These are phyloP conservation scores for Trachelus tabidus DNA, from an alignment of 2,888 invertebrate species.

Conservation along the genomic window DNA sequence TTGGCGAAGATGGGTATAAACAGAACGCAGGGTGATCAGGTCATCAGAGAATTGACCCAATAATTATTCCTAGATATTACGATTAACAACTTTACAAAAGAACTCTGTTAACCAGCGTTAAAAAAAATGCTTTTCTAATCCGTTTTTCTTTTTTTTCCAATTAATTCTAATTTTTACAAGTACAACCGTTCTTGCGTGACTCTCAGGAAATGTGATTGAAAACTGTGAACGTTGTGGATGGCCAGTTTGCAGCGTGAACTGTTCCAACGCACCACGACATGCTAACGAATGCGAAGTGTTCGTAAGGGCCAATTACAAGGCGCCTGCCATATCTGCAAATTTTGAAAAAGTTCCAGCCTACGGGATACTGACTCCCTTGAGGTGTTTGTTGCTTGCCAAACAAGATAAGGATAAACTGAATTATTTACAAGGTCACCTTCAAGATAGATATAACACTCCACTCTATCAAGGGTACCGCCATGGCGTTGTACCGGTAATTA, in stretches of 20 bases:
- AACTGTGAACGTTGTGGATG: conserved; percentile 80
- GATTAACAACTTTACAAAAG: neutral
- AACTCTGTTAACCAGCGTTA: neutral
- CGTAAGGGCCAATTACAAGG: conserved; percentile 69
- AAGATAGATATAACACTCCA: conserved; percentile 71
- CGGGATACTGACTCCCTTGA: conserved; percentile 75
- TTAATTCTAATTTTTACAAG: neutral
- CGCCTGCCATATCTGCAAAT: conserved; percentile 56
- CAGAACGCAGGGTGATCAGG: neutral
- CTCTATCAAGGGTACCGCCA: conserved; percentile 72
- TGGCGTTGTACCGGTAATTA: conserved; percentile 73
- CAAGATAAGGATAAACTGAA: conserved; percentile 69
- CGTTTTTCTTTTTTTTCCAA: neutral
- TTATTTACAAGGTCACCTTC: conserved; percentile 72
- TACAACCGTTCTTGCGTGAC: conserved; percentile 20
- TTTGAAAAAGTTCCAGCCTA: conserved; percentile 73
- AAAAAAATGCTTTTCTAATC: neutral
- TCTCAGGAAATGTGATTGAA: conserved; percentile 63
- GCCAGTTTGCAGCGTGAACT: conserved; percentile 79
- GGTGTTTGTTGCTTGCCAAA: conserved; percentile 73
- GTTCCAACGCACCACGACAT: conserved; percentile 71
- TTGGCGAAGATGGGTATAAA: neutral
- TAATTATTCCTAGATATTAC: neutral
- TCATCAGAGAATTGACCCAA: neutral
- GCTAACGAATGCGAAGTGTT: conserved; percentile 74